These are phyloP conservation scores for Prietella phreatophila DNA, from an alignment of 2,113 vertebrate species.

Conservation along the genomic window DNA sequence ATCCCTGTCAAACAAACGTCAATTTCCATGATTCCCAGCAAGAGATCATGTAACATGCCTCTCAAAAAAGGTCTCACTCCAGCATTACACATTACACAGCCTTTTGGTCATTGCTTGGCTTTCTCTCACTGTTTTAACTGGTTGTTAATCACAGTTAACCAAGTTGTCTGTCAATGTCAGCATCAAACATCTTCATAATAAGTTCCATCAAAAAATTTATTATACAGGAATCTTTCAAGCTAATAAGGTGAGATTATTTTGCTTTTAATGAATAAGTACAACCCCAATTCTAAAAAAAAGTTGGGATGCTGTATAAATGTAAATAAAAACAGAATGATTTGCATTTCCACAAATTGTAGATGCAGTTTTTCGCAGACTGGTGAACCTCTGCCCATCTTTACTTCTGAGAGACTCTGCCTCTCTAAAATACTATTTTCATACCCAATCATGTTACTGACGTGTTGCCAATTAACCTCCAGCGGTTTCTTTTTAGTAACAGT, in stretches of 20 bases:
- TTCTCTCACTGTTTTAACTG: background rate
- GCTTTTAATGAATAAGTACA: background rate
- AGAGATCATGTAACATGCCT: background rate
- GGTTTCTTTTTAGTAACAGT: no score
- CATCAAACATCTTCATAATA: background rate
- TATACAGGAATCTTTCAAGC: background rate
- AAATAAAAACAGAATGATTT: no score
- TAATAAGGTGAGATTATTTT: background rate
- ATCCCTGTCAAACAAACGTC: background rate
- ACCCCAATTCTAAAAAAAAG: no score
- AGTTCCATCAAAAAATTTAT: background rate
- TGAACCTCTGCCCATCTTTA: no score
- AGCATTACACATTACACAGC: background rate
- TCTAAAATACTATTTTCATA: no score
- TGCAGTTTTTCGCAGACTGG: no score
- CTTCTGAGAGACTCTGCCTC: no score
- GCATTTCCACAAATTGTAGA: no score
- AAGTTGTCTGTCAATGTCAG: background rate
- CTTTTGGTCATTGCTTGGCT: background rate
- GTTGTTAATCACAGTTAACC: background rate
- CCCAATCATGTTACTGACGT: no score
- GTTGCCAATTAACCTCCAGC: no score
- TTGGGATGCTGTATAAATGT: no score
- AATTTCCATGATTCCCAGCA: background rate
- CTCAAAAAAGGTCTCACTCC: background rate